Conservation (phyloP, 2,113 vertebrate species). For the Pangasianodon gigas region DNA sequence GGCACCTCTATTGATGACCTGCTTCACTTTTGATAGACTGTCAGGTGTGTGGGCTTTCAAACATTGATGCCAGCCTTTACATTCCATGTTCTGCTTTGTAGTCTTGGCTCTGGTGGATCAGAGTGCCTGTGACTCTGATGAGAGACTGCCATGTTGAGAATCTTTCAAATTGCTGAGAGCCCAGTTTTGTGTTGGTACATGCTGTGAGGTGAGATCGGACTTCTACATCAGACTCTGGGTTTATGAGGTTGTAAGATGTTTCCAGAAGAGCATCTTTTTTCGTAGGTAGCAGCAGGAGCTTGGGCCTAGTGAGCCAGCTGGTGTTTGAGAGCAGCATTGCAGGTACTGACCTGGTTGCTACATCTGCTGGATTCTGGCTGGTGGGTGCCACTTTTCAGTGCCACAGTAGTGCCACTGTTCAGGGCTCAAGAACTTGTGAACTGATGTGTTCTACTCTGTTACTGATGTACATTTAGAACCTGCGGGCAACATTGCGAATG, state of each 20-base stretch:
- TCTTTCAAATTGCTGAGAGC: conserved; percentile 26
- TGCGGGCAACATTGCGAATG: conserved; percentile 2
- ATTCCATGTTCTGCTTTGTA: background rate
- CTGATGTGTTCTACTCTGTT: conserved; percentile 24
- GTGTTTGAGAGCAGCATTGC: background rate
- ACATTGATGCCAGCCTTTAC: conserved; percentile 34
- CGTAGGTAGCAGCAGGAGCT: background rate
- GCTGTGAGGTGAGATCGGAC: background rate
- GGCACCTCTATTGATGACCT: background rate
- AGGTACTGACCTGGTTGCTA: background rate
- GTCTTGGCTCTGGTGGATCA: conserved; percentile 31
- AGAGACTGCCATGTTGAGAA: conserved; percentile 37
- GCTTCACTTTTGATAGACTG: background rate
- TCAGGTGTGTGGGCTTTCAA: background rate
- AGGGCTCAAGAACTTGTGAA: background rate
- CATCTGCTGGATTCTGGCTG: conserved; percentile 31
- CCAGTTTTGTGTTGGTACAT: background rate
- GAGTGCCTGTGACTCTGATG: background rate
- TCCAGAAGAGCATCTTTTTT: background rate
- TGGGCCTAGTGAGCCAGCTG: conserved; percentile 30
- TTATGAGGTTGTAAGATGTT: background rate
- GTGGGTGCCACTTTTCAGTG: background rate
- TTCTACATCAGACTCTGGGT: conserved; percentile 15
- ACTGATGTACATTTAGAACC: too few species aligned
- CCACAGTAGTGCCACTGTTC: conserved; percentile 29